These are phyloP conservation scores for Procavia capensis DNA, from an alignment of 2,113 vertebrate genomes.

Conservation along the genomic window DNA sequence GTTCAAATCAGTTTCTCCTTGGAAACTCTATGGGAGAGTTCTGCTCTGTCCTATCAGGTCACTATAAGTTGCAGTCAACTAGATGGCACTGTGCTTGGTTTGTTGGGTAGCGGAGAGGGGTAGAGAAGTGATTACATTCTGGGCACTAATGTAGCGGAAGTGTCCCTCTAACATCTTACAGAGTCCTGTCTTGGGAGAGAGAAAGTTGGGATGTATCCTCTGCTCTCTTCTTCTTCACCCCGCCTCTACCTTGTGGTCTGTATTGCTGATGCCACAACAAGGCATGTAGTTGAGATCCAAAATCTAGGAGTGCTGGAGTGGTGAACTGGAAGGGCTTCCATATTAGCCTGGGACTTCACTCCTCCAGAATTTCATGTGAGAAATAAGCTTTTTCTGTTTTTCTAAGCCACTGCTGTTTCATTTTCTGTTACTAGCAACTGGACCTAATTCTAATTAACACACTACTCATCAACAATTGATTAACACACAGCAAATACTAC, in stretches of 20 bases:
- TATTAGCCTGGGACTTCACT: neutral
- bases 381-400: constrained; percentile 39
- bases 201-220: neutral
- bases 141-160: neutral
- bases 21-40: too few species aligned
- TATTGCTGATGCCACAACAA: neutral
- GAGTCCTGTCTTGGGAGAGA: neutral
- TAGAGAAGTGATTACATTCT: neutral
- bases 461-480: constrained; percentile 59
- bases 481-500: constrained; percentile 54
- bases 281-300: neutral
- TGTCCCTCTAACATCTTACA: neutral
- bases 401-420: neutral
- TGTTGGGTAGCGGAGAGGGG: neutral
- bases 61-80: too few species aligned
- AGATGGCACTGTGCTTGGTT: too few species aligned
- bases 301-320: neutral
- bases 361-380: neutral
- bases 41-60: too few species aligned
- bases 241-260: neutral
- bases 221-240: neutral
- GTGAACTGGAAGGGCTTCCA: neutral
- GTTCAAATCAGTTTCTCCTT: too few species aligned
- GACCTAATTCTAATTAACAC: constrained; percentile 69
- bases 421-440: constrained; percentile 44